Conservation (phyloP, 2,113 vertebrate species). For the Tursiops truncatus region DNA sequence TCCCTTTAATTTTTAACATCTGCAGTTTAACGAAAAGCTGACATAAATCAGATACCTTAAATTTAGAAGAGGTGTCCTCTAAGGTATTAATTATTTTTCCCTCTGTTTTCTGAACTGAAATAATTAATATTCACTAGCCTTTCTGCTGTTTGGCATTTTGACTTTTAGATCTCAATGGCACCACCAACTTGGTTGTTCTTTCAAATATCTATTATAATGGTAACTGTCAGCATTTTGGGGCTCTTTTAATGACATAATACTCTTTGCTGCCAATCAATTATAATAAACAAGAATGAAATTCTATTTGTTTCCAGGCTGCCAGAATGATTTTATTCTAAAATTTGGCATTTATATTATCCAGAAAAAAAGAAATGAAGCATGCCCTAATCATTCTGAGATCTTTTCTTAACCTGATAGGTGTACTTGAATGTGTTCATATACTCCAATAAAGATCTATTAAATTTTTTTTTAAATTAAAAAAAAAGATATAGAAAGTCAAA, state of each 20-base stretch:
- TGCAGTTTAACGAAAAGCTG: not conserved
- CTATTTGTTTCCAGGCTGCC: not conserved
- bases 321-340: not conserved
- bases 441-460: too few species aligned
- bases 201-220: not conserved
- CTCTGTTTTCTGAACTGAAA: not conserved
- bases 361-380: not conserved
- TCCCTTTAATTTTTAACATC: not conserved
- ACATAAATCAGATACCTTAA: not conserved
- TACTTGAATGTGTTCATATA: not conserved
- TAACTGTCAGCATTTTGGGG: not conserved
- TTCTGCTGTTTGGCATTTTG: slow-evolving; percentile 13
- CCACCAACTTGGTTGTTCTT: not conserved
- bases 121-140: not conserved
- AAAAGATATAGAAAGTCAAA: not conserved
- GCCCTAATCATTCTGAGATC: not conserved
- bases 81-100: not conserved
- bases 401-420: not conserved
- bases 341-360: not conserved
- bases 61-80: not conserved
- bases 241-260: not conserved
- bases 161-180: not conserved
- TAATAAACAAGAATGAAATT: slow-evolving; percentile 2
- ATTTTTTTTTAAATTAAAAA: accelerated
- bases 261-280: not conserved